A percentile compares a stretch with the other conserved stretches of the same genome.
These are phyloP conservation scores for Hybognathus amarus DNA, from an alignment of 2,797 vertebrate genomes.

Conservation along the genomic window DNA sequence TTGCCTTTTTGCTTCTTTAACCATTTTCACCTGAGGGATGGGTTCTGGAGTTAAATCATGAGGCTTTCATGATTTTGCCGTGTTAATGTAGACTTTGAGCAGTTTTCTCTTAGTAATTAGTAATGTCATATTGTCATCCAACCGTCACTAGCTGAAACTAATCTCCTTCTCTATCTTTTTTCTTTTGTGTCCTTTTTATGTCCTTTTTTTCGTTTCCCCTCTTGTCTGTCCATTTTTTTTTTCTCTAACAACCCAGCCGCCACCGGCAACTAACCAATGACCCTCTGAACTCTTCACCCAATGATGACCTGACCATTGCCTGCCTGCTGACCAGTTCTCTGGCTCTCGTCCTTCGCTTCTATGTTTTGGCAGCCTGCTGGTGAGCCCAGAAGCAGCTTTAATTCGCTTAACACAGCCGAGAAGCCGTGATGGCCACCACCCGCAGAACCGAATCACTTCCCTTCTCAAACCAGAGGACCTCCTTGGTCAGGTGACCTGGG, in stretches of 20 bases:
- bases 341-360: constrained; percentile 95
- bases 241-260: constrained; percentile 98
- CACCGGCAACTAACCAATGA: constrained; percentile 99
- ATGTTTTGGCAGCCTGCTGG: constrained; percentile 85
- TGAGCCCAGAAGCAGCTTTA: constrained; percentile 84
- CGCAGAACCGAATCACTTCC: constrained; percentile 48
- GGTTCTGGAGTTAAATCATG: constrained; percentile 88
- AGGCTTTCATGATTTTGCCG: constrained; percentile 87
- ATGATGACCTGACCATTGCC: constrained; percentile 99
- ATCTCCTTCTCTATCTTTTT: constrained; percentile 99
- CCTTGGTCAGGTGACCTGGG: constrained; percentile 84
- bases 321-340: constrained; percentile 99
- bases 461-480: constrained; percentile 67
- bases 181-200: constrained; percentile 86
- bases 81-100: constrained; percentile 66
- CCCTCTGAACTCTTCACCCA: constrained; percentile 99
- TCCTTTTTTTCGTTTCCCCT: constrained; percentile 78
- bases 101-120: constrained; percentile 82
- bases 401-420: constrained; percentile 84
- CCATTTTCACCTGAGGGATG: constrained; percentile 83
- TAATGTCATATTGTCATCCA: constrained; percentile 99
- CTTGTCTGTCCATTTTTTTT: constrained; percentile 76
- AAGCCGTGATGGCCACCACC: constrained; percentile 59
- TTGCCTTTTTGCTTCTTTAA: constrained; percentile 86
- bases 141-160: constrained; percentile 99